Evolutionary conservation across 2,888 invertebrate genomes (phyloP).

Genomic region (Hirtodrosophila cameraria): DNA sequence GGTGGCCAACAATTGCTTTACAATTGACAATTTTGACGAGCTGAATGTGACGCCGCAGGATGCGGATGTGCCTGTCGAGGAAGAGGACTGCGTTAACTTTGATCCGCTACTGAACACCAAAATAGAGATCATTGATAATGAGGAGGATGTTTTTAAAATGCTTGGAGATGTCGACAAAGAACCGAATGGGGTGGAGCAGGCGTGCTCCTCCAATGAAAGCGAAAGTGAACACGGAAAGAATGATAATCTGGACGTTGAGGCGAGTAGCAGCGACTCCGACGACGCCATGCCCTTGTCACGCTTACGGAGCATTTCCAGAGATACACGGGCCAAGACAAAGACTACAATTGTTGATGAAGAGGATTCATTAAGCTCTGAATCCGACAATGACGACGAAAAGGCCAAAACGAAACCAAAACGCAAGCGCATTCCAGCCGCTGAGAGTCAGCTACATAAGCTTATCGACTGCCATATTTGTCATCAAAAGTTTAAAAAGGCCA

Average conservation of each 20-base stretch:
- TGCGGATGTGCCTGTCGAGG: constrained; percentile 64
- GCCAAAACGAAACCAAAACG: constrained; percentile 51
- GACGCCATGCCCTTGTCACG: constrained; percentile 72
- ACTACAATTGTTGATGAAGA: constrained; percentile 19
- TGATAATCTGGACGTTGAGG: constrained; percentile 67
- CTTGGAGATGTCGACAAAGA: constrained; percentile 74
- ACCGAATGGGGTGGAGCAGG: constrained; percentile 55
- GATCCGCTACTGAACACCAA: constrained; percentile 50
- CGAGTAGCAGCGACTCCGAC: constrained; percentile 59
- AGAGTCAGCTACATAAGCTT: constrained; percentile 52
- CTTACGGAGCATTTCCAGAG: constrained; percentile 9
- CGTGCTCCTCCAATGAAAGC: constrained; percentile 54
- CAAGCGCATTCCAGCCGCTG: constrained; percentile 55
- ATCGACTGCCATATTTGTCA: constrained; percentile 81
- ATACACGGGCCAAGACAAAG: constrained; percentile 3
- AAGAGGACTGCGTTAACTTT: constrained; percentile 69
- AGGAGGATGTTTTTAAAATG: constrained; percentile 77
- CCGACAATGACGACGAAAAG: constrained; percentile 16
- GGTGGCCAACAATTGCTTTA: constrained; percentile 57
- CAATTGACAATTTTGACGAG: constrained; percentile 65
- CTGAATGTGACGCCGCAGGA: constrained; percentile 58
- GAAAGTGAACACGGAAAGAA: constrained; percentile 66
- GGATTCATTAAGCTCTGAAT: constrained; percentile 29
- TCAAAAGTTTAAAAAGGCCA: constrained; percentile 75
- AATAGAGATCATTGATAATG: constrained; percentile 78